These are phyloP conservation scores for Macrotis lagotis DNA, from an alignment of 2,113 vertebrate genomes.

Conservation along the genomic window DNA sequence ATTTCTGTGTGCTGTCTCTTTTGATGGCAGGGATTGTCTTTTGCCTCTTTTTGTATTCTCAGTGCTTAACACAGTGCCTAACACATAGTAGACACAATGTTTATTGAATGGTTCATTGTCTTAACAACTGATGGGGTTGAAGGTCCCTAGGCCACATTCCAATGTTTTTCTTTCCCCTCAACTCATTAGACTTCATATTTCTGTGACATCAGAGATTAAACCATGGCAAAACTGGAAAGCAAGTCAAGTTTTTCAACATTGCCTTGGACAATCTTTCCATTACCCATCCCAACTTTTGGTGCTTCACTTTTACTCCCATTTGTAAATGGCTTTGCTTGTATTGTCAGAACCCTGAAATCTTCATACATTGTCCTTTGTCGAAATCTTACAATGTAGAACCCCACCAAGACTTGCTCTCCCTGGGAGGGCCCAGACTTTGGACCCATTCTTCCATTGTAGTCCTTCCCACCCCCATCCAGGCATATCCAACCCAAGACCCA, in stretches of 20 bases:
- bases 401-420: background rate
- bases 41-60: background rate
- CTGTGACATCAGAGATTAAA: background rate
- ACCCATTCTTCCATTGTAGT: too few relatives aligned
- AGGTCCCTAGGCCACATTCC: background rate
- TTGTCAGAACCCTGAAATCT: background rate
- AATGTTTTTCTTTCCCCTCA: background rate
- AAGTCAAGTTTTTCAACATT: background rate
- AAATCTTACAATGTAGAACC: background rate
- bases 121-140: background rate
- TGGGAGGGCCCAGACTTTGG: too few relatives aligned
- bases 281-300: background rate
- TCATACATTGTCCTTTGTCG: too few relatives aligned
- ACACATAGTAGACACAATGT: background rate
- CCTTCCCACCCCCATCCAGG: background rate
- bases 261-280: background rate
- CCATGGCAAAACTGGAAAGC: background rate
- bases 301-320: background rate
- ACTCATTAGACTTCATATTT: background rate
- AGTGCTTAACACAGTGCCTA: background rate
- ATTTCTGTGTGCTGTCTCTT: background rate
- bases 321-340: too few relatives aligned
- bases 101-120: background rate
- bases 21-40: background rate
- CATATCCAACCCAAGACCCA: background rate